Evolutionary conservation across 1,140 invertebrate genomes (phyloP).

Genomic region (Anthonomus grandis): DNA sequence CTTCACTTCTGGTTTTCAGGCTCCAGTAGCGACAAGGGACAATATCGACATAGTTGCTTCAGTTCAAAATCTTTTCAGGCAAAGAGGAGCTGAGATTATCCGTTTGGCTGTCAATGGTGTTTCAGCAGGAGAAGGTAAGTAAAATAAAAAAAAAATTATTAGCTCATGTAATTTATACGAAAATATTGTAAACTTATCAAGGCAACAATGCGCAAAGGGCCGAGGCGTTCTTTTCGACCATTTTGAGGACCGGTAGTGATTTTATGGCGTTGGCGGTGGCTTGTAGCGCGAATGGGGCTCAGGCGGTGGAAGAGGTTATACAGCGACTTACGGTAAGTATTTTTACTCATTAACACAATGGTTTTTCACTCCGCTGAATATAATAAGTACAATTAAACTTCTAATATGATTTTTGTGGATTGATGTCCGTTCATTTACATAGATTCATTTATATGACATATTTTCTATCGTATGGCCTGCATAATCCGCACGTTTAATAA

Average conservation of each 20-base stretch:
- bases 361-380: no score
- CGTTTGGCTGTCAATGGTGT: conserved; percentile 32
- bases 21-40: conserved; percentile 30
- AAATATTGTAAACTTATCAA: no score
- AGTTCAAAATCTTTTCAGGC: conserved; percentile 37
- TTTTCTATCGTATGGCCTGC: no score
- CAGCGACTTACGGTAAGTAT: conserved; percentile 36
- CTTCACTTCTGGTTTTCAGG: no score
- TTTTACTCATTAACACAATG: no score
- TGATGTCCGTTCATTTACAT: no score
- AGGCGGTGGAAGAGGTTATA: conserved; percentile 39
- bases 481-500: no score
- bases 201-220: not conserved
- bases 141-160: no score
- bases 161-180: no score
- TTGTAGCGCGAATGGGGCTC: conserved; percentile 37
- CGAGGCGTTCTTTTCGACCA: not conserved
- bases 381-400: no score
- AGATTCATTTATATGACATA: no score
- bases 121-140: conserved; percentile 28
- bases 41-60: conserved; percentile 44
- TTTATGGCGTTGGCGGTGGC: conserved; percentile 36
- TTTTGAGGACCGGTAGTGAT: conserved; percentile 25
- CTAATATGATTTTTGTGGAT: no score
- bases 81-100: conserved; percentile 37